phyloP scores from a whole-genome alignment of 2,888 invertebrate species.

The Hylaea fasciaria region DNA sequence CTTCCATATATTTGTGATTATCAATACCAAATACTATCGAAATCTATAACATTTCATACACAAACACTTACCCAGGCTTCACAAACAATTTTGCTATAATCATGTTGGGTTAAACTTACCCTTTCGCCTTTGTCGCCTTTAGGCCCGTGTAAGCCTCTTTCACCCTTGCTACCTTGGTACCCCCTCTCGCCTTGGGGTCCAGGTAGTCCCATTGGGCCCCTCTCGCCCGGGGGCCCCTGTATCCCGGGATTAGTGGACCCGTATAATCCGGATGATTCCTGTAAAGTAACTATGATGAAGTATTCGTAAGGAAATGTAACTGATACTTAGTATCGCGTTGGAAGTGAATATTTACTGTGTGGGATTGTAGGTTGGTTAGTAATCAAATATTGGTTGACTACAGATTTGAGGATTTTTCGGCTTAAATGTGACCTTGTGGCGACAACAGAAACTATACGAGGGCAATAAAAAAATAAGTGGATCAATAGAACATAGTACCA shows the following conservation, averaged over 20 bases:
- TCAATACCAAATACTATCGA: neutral
- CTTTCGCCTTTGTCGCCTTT: slow-evolving; percentile 91
- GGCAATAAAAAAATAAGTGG: too few species aligned
- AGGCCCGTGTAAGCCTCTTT: slow-evolving; percentile 85
- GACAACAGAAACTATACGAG: too few species aligned
- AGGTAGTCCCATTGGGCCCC: slow-evolving; percentile 87
- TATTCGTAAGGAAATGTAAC: slow-evolving; percentile 44
- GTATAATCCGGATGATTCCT: slow-evolving; percentile 82
- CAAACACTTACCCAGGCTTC: slow-evolving; percentile 17
- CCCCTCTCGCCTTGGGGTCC: slow-evolving; percentile 88
- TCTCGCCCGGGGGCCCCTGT: slow-evolving; percentile 88
- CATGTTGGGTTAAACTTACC: slow-evolving; percentile 79
- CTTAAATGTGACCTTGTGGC: too few species aligned
- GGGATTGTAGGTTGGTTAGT: too few species aligned
- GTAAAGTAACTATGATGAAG: slow-evolving; percentile 59
- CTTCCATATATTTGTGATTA: too few species aligned
- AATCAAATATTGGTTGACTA: too few species aligned
- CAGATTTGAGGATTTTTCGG: too few species aligned
- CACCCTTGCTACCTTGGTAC: slow-evolving; percentile 85
- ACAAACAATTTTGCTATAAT: slow-evolving; percentile 38
- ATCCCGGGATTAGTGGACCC: slow-evolving; percentile 84
- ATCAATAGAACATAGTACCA: too few species aligned
- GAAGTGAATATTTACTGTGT: neutral
- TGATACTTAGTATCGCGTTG: slow-evolving; percentile 2
- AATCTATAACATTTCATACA: slow-evolving; percentile 8